phyloP scores from a whole-genome alignment of 1,140 invertebrate genomes.

The Drosophila eugracilis region DNA sequence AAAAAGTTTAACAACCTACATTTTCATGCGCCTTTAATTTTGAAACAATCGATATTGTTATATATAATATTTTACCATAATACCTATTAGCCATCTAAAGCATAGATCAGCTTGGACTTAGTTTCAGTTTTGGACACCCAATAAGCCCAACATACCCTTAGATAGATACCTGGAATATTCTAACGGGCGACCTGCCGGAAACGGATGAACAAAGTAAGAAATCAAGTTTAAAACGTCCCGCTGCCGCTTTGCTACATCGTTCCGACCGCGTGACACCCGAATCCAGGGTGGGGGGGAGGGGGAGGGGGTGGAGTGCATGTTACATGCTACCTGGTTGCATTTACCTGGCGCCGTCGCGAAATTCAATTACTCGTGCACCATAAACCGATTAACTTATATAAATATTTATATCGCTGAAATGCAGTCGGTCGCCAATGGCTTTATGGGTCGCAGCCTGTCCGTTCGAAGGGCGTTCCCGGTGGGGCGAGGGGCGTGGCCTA shows the following conservation, averaged over 20 bases:
- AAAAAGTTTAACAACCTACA: too few relatives aligned
- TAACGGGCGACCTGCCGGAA: constrained; percentile 10
- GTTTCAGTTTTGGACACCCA: neutral
- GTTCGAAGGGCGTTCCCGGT: constrained; percentile 12
- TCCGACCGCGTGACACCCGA: constrained; percentile 11
- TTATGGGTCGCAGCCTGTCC: constrained; percentile 42
- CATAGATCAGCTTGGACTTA: neutral
- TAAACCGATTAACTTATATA: constrained; percentile 83
- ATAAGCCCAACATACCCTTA: constrained; percentile 9
- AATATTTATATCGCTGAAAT: constrained; percentile 80
- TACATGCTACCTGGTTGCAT: constrained; percentile 44
- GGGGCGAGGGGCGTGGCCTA: constrained; percentile 30
- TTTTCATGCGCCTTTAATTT: too few relatives aligned
- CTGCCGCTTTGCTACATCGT: constrained; percentile 17
- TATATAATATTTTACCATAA: too few relatives aligned
- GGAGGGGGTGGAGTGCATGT: constrained; percentile 7
- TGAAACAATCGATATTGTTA: too few relatives aligned
- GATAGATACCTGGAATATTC: neutral
- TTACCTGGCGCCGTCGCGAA: constrained; percentile 57
- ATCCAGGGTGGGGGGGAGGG: too few relatives aligned
- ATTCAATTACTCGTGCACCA: constrained; percentile 82
- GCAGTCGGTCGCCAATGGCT: constrained; percentile 59
- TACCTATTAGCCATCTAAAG: neutral
- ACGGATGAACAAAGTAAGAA: constrained; percentile 32
- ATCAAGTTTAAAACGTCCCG: constrained; percentile 37